Evolutionary conservation across 2,888 invertebrate species (phyloP).

Genomic region (Sipha maydis): DNA sequence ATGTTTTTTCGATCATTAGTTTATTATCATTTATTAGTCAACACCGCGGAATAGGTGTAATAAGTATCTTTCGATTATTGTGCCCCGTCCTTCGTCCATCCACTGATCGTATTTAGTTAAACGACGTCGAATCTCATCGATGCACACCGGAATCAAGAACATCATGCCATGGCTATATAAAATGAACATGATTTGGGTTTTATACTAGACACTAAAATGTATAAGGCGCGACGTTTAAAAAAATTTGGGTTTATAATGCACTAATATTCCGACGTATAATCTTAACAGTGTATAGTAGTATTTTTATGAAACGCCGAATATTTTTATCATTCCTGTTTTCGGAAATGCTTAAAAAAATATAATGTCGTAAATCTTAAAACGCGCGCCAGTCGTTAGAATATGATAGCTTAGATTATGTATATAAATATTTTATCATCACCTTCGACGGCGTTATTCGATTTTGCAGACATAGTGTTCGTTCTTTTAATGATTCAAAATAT

Average conservation of each 20-base stretch:
- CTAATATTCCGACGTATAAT: background rate
- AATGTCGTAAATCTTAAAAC: conserved; percentile 16
- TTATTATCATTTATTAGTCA: background rate
- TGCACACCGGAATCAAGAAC: background rate
- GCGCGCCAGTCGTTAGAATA: background rate
- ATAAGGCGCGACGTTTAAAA: background rate
- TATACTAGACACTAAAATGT: background rate
- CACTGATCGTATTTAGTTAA: background rate
- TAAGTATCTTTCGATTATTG: background rate
- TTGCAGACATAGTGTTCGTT: background rate
- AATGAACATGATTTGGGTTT: background rate
- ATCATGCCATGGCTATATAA: background rate
- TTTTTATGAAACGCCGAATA: background rate
- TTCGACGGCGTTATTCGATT: background rate
- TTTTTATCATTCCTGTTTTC: background rate
- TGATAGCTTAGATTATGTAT: background rate
- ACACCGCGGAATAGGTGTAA: background rate
- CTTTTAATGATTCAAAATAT: background rate
- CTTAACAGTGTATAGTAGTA: background rate
- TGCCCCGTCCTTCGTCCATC: background rate
- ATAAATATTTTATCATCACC: background rate
- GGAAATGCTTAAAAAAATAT: conserved; percentile 5
- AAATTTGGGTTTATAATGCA: background rate
- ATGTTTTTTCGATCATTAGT: background rate
- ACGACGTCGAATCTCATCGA: background rate